phyloP scores from a whole-genome alignment of 2,797 vertebrate species.

The Phrynocephalus forsythii region DNA sequence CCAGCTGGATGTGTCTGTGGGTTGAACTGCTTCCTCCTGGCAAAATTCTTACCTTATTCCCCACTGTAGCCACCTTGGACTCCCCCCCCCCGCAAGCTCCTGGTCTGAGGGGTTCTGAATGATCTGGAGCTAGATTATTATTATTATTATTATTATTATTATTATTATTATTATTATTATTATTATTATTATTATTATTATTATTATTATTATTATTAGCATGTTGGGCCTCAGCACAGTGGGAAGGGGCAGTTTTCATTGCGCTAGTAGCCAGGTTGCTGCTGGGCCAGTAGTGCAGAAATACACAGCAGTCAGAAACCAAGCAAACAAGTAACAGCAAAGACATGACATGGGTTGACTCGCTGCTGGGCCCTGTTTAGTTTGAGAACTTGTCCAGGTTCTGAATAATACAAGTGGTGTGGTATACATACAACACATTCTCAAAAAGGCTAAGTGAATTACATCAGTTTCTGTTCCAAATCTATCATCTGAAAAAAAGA shows the following conservation, averaged over 20 bases:
- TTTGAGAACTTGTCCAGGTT: background rate
- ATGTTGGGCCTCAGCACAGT: background rate
- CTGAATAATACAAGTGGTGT: background rate
- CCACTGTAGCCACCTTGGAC: background rate
- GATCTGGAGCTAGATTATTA: no score
- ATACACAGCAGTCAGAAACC: background rate
- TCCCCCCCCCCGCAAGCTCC: background rate
- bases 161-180: no score
- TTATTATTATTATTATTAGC: no score
- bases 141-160: no score
- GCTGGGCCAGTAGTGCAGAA: background rate
- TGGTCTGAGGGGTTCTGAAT: background rate
- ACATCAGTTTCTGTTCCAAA: background rate
- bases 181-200: no score
- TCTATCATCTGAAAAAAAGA: no score
- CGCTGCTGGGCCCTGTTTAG: background rate
- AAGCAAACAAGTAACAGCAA: background rate
- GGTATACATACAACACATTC: background rate
- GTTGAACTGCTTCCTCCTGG: background rate
- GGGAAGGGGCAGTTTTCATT: background rate
- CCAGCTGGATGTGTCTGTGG: background rate
- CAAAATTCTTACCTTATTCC: background rate
- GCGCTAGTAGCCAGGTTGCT: background rate
- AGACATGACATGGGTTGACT: background rate
- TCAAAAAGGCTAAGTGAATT: background rate